These are phyloP conservation scores for Ectemnius cavifrons DNA, from an alignment of 2,888 invertebrate genomes.

Conservation along the genomic window DNA sequence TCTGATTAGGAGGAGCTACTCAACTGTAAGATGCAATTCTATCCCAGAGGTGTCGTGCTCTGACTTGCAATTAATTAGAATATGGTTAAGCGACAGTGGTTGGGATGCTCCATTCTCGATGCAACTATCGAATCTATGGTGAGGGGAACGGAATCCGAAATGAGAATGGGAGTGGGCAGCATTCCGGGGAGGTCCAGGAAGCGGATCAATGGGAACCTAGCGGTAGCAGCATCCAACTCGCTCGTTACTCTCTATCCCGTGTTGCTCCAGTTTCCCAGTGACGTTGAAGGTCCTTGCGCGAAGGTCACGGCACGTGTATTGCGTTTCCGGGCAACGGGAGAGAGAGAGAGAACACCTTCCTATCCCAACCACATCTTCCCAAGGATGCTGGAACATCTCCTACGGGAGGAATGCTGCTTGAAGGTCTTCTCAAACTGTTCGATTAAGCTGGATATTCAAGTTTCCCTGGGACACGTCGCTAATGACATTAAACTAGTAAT, in stretches of 20 bases:
- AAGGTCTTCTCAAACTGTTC: constrained; percentile 19
- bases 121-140: background rate
- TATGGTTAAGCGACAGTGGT: too few relatives aligned
- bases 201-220: constrained; percentile 28
- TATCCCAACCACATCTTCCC: background rate
- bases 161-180: background rate
- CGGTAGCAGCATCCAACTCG: constrained; percentile 1
- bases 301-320: constrained; percentile 23
- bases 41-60: too few relatives aligned
- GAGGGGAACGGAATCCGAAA: background rate
- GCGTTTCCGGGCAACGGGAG: background rate
- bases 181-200: background rate
- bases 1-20: constrained; percentile 29
- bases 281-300: constrained; percentile 20
- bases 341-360: background rate
- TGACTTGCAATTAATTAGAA: too few relatives aligned
- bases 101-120: too few relatives aligned
- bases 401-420: constrained; percentile 23
- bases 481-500: constrained; percentile 14
- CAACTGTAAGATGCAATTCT: too few relatives aligned
- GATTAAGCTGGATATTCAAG: constrained; percentile 13
- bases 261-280: constrained; percentile 6
- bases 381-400: background rate
- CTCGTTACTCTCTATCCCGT: background rate
- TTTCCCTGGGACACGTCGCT: constrained; percentile 1